Conservation (phyloP, 1,140 invertebrate genomes). For the Trinorchestia longiramus region DNA sequence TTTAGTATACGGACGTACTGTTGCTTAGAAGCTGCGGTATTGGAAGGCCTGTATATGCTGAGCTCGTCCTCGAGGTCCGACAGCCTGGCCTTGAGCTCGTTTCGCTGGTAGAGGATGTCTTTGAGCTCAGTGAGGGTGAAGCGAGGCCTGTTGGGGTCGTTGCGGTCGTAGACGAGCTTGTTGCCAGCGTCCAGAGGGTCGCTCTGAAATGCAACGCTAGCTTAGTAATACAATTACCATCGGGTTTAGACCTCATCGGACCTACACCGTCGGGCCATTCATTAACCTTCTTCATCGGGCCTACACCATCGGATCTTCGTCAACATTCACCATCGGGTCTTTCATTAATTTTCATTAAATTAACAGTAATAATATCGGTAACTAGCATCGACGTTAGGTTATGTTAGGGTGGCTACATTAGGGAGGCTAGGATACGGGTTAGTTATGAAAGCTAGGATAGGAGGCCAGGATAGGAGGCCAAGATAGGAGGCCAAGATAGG, state of each 20-base stretch:
- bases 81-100: constrained; percentile 87
- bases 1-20: constrained; percentile 40
- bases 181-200: constrained; percentile 60
- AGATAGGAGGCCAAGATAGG: too few relatives aligned
- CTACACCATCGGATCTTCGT: too few relatives aligned
- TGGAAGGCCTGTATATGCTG: constrained; percentile 76
- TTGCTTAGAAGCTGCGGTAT: constrained; percentile 37
- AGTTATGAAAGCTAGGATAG: too few relatives aligned
- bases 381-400: too few relatives aligned
- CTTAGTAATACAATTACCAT: not conserved
- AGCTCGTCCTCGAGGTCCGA: constrained; percentile 90
- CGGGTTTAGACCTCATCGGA: not conserved
- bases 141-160: constrained; percentile 86
- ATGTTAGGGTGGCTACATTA: too few relatives aligned
- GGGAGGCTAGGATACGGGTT: too few relatives aligned
- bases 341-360: too few relatives aligned
- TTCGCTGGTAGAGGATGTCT: constrained; percentile 89
- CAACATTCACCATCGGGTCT: too few relatives aligned
- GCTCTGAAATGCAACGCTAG: constrained; percentile 35
- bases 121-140: constrained; percentile 91
- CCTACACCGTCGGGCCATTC: not conserved
- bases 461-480: too few relatives aligned
- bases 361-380: too few relatives aligned
- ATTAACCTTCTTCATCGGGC: too few relatives aligned
- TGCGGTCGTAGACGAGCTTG: constrained; percentile 78